phyloP scores from a whole-genome alignment of 1,140 invertebrate genomes.

The Cyphomyrmex costatus region DNA sequence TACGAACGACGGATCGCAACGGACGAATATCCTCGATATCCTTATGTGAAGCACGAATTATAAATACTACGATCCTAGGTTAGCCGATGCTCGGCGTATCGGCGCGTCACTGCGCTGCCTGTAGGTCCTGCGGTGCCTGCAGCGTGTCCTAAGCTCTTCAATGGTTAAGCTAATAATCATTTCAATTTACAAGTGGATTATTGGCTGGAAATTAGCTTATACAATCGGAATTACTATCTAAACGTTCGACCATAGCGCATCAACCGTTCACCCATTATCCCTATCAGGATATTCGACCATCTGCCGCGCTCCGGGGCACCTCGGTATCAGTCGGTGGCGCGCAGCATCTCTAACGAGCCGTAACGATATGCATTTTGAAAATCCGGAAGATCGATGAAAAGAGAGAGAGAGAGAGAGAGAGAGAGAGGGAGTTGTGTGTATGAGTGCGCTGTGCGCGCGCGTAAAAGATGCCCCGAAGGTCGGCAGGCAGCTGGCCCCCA shows the following conservation, averaged over 20 bases:
- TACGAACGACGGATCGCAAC: constrained; percentile 64
- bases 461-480: constrained; percentile 58
- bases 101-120: neutral
- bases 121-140: neutral
- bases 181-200: constrained; percentile 29
- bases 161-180: neutral
- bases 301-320: constrained; percentile 73
- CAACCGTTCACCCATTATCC: constrained; percentile 72
- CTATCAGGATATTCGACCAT: constrained; percentile 70
- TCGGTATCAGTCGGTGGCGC: constrained; percentile 71
- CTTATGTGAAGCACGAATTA: constrained; percentile 80
- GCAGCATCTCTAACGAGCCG: constrained; percentile 66
- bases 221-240: constrained; percentile 44
- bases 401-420: constrained; percentile 57
- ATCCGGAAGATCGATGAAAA: constrained; percentile 66
- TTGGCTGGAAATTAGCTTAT: neutral
- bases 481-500: constrained; percentile 74
- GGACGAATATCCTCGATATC: constrained; percentile 76
- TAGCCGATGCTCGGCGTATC: constrained; percentile 23
- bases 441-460: constrained; percentile 51
- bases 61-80: constrained; percentile 62
- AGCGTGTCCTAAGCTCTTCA: neutral
- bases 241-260: constrained; percentile 64
- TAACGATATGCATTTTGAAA: constrained; percentile 64
- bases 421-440: constrained; percentile 53